Base-by-base conservation (phyloP, 1,140 invertebrate genomes). In the Eriocheir sinensis region DNA sequence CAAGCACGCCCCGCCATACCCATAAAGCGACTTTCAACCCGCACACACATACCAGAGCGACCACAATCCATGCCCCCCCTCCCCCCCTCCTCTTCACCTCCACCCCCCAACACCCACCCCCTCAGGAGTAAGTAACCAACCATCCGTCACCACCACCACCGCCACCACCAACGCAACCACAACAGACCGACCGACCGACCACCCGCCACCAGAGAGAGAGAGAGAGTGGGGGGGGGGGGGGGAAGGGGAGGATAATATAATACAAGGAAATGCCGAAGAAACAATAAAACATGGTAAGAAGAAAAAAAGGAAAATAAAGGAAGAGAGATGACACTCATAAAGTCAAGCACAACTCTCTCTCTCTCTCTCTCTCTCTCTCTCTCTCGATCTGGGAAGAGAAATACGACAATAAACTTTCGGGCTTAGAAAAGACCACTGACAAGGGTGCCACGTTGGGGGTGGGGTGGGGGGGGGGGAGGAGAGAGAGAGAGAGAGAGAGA, bases 1-100 rank as follows among this genome's bases (percentile, higher is more conserved):
- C 89, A 90, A n/a, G 72, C 90, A 91, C 90, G 72, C 90, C 79
- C 90, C 72, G 60, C 72, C 90, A 91, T 60, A 79, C 53, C 72
- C 90, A 93, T 44, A 93, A 8, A 80, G 30, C 44, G 17, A 2
- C n/a, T 36, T 17, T 0, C 2, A 48, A 60, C n/a, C 44, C 12
- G 8, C 53, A 34, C 60, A 30, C 36, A 12, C 27, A 2, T n/a
- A 4, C 44, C 38, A 27, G 32, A 9, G 8, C 21, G 8, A 36
- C 38, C 85, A 88, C 12, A 2, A 0, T 36, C 17, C 17, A 34
- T 21, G 8, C 85, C 40, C 4, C 38, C 17, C 85, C 85, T 36
- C 21, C 17, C 32, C 0, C 85, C 38, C 88, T 89, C 34, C 41
- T 48, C 30, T 27, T 41, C 41, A 30, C 27, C n/a, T 21, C 48